phyloP scores from a whole-genome alignment of 2,888 invertebrate genomes.

The Chrysolina haemoptera region DNA sequence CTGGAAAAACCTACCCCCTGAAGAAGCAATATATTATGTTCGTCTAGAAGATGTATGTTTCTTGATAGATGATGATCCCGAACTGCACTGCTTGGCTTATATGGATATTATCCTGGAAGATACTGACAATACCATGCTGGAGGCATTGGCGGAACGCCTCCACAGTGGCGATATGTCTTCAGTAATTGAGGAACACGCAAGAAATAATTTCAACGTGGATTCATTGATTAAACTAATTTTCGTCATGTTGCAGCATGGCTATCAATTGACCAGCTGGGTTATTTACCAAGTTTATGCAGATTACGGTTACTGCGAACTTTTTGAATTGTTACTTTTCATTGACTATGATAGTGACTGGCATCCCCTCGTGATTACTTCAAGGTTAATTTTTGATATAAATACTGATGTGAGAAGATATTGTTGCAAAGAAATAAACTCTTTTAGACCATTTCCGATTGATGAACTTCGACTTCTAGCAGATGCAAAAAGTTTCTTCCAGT shows the following conservation, averaged over 20 bases:
- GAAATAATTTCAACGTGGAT: constrained; percentile 32
- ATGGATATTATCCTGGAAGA: constrained; percentile 30
- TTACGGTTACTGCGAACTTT: constrained; percentile 50
- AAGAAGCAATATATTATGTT: constrained; percentile 33
- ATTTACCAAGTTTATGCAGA: constrained; percentile 45
- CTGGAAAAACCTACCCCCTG: constrained; percentile 48
- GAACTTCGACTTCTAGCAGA: constrained; percentile 18
- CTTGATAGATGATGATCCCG: no score
- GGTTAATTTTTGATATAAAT: constrained; percentile 45
- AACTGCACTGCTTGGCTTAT: no score
- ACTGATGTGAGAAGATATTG: constrained; percentile 36
- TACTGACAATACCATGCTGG: constrained; percentile 40
- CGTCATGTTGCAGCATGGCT: constrained; percentile 47
- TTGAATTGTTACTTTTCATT: constrained; percentile 52
- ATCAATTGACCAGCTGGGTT: constrained; percentile 37
- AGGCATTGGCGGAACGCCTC: constrained; percentile 40
- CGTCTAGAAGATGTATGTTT: constrained; percentile 29
- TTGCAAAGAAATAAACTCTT: constrained; percentile 22
- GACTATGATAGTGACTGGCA: constrained; percentile 41
- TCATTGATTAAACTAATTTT: constrained; percentile 46
- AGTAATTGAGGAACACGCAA: constrained; percentile 35
- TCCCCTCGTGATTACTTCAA: constrained; percentile 37
- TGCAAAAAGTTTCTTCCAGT: constrained; percentile 26
- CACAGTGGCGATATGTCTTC: constrained; percentile 35
- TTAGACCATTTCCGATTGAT: constrained; percentile 20